Base-by-base conservation (phyloP, 2,113 vertebrate genomes). In the Salvelinus namaycush region DNA sequence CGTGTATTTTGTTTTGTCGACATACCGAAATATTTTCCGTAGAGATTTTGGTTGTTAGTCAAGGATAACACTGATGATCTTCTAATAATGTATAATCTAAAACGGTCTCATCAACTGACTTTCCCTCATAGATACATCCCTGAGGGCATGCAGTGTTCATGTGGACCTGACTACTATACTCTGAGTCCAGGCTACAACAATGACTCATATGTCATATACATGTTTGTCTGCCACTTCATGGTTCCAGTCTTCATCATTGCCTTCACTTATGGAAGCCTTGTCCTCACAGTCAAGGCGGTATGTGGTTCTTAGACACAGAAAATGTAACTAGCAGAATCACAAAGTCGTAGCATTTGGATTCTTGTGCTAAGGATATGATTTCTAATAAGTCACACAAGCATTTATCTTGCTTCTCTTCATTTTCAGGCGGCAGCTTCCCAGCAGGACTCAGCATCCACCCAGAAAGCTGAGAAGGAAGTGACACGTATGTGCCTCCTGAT, bases 381-480 rank as follows among this genome's bases (percentile, higher is more conserved):
- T 44, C 9, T 44, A 44, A 12, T 44, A 44, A 44, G 39, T 44
- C 9, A 11, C 39, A 0, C 0, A 0, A 16, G 22, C 14, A 22
- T 62, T 9, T 66, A 13, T 27, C 5, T 24, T 39, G 4, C 14
- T 68, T 4, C 6, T 29, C 16, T 31, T 31, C 27, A 6, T 29
- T 31, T 1, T 51, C 73, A 94, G 94, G 93, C 93, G 77, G 93
- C 94, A 75, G 84, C 95, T 3, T 90, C 93, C 83, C 94, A 95
- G 86, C 94, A 94, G 76, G 93, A 95, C 14, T 94, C 93, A 0
- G 94, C 89, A 14, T 94, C 91, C 0, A 95, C 94, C 2, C 93
- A 95, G 91, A 95, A 95, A 76, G 93, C 94, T 0, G 93, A 95
- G 88, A 94, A 67, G 76, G 94, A 95, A 87, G 94, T 95, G 74